These are phyloP conservation scores for Epinephelus lanceolatus DNA, from an alignment of 2,113 vertebrate species.

Conservation along the genomic window DNA sequence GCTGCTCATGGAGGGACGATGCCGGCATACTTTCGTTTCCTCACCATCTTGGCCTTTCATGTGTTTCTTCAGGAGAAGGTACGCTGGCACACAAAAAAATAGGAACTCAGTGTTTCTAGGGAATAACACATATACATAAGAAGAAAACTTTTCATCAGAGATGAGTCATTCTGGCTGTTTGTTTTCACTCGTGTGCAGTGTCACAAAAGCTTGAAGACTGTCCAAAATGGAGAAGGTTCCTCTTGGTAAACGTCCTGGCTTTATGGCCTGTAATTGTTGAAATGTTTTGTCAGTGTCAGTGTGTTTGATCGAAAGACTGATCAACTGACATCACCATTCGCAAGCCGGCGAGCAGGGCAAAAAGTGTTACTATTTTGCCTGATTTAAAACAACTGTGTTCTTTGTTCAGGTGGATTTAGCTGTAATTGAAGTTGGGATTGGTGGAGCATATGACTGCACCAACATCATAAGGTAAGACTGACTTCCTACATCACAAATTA, in stretches of 20 bases:
- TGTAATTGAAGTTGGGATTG: constrained; percentile 96
- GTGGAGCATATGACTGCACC: constrained; percentile 96
- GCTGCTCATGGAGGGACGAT: constrained; percentile 81
- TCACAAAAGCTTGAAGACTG: not conserved
- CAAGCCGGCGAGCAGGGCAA: not conserved
- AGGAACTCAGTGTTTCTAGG: not conserved
- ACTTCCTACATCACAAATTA: not conserved
- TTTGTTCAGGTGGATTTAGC: constrained; percentile 77
- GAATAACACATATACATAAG: not conserved
- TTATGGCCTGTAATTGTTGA: not conserved
- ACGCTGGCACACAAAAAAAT: not conserved
- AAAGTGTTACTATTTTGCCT: not conserved
- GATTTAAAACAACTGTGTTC: not conserved
- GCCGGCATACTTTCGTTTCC: constrained; percentile 96
- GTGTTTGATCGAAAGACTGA: not conserved
- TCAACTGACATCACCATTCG: not conserved
- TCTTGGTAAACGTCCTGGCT: not conserved
- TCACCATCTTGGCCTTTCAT: constrained; percentile 97
- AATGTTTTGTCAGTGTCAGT: not conserved
- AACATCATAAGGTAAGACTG: constrained; percentile 91
- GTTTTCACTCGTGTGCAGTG: not conserved
- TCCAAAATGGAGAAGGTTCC: not conserved
- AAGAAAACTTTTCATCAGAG: not conserved
- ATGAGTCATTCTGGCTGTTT: not conserved
- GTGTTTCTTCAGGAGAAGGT: constrained; percentile 97